phyloP scores from a whole-genome alignment of 1,140 invertebrate species.

The Macrostomum lignano region DNA sequence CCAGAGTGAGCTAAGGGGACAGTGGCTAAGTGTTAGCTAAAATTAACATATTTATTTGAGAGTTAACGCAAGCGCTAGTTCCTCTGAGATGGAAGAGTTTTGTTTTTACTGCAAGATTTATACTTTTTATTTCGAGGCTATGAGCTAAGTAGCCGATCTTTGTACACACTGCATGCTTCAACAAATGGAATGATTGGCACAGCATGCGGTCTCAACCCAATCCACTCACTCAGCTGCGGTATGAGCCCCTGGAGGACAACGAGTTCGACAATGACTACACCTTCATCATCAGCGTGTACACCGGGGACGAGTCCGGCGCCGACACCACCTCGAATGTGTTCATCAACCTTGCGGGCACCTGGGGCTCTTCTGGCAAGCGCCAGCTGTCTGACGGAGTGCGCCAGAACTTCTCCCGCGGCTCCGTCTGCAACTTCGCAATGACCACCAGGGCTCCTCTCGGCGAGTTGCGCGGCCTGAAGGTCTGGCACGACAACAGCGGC shows the following conservation, averaged over 20 bases:
- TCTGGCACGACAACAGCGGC: slow-evolving; percentile 8
- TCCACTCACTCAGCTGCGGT: neutral
- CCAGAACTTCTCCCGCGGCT: slow-evolving; percentile 3
- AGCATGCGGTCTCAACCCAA: neutral
- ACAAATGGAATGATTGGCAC: too few species aligned
- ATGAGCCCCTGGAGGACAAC: slow-evolving; percentile 1
- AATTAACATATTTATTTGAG: too few species aligned
- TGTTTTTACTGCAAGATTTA: too few species aligned
- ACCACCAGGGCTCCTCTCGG: slow-evolving; percentile 5
- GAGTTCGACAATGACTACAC: neutral
- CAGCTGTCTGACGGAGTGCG: neutral
- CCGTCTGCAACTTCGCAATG: slow-evolving; percentile 8
- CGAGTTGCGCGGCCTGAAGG: slow-evolving; percentile 3
- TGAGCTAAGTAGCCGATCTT: too few species aligned
- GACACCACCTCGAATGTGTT: neutral
- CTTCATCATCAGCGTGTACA: slow-evolving; percentile 1
- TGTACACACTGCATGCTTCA: too few species aligned
- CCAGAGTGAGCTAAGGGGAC: too few species aligned
- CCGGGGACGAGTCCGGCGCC: neutral
- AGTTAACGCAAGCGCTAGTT: too few species aligned
- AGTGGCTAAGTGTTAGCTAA: too few species aligned
- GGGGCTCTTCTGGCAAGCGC: neutral
- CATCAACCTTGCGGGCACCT: slow-evolving; percentile 1
- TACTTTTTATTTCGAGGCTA: too few species aligned
- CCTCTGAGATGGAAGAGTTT: too few species aligned